Evolutionary conservation across 2,113 vertebrate genomes (phyloP).

Genomic region (Vanacampus margaritifer): DNA sequence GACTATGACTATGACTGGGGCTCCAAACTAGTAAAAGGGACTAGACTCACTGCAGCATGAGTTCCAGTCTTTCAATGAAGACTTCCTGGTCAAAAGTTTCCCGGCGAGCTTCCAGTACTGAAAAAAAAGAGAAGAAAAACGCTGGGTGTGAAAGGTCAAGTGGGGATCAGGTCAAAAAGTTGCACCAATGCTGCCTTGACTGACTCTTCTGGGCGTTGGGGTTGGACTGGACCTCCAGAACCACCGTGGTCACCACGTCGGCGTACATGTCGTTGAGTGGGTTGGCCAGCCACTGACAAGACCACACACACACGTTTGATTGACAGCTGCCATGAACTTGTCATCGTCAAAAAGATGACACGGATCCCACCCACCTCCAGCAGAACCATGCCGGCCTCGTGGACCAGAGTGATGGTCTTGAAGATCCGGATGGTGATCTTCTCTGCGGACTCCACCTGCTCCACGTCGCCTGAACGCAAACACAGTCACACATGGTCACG

Average conservation of each 20-base stretch:
- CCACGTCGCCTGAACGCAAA: conserved; percentile 82
- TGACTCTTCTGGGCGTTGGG: conserved; percentile 92
- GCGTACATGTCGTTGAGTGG: conserved; percentile 98
- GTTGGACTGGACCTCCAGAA: conserved; percentile 95
- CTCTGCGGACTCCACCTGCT: conserved; percentile 89
- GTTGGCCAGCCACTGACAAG: conserved; percentile 91
- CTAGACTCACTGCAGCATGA: conserved; percentile 88
- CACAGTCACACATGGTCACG: not conserved
- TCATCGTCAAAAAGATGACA: too few species aligned
- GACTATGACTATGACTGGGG: not conserved
- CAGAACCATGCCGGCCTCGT: conserved; percentile 87
- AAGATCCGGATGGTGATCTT: conserved; percentile 90
- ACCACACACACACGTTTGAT: not conserved
- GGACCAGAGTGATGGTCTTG: conserved; percentile 87
- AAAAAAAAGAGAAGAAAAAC: not conserved
- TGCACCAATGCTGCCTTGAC: conserved; percentile 10
- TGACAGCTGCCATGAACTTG: not conserved
- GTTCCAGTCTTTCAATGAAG: conserved; percentile 82
- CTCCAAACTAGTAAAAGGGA: not conserved
- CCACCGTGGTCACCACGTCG: conserved; percentile 89
- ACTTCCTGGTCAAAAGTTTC: conserved; percentile 76
- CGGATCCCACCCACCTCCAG: conserved; percentile 84
- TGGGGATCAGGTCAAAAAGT: too few species aligned
- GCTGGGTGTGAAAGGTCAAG: not conserved
- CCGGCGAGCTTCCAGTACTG: conserved; percentile 72